Conservation (phyloP, 2,888 invertebrate species). For the Drosophila acutilabella region DNA sequence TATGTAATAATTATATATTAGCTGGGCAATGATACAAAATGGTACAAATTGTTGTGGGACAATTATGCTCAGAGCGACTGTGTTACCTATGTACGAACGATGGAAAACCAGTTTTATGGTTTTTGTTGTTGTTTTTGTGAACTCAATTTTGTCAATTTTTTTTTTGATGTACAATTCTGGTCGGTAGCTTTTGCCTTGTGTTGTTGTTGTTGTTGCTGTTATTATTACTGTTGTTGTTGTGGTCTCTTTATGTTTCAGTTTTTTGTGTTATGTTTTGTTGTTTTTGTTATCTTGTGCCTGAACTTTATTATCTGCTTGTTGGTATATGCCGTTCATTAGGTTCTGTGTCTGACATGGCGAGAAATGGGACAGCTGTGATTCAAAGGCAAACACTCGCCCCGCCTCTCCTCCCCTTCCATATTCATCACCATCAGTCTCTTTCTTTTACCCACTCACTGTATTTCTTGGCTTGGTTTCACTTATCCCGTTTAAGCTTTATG, state of each 20-base stretch:
- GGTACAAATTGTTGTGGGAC: neutral
- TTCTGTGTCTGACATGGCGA: constrained; percentile 47
- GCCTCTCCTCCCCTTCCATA: too few relatives aligned
- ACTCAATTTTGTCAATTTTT: constrained; percentile 75
- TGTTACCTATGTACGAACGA: constrained; percentile 5
- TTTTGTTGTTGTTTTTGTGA: constrained; percentile 40
- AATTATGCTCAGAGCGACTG: constrained; percentile 6
- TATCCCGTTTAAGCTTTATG: constrained; percentile 27
- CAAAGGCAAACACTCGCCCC: constrained; percentile 23
- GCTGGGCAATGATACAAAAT: too few relatives aligned
- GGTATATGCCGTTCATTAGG: constrained; percentile 45
- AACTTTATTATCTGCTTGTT: constrained; percentile 66
- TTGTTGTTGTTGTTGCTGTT: constrained; percentile 10
- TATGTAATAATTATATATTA: neutral
- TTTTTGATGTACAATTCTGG: constrained; percentile 64
- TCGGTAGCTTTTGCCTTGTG: constrained; percentile 55
- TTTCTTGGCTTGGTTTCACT: constrained; percentile 37
- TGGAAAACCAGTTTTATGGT: constrained; percentile 48
- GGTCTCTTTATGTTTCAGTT: constrained; percentile 43
- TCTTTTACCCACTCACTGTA: neutral
- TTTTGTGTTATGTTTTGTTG: constrained; percentile 41
- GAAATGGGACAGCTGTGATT: constrained; percentile 68
- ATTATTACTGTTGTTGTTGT: constrained; percentile 36
- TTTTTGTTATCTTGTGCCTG: constrained; percentile 57
- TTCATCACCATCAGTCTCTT: neutral